phyloP scores from a whole-genome alignment of 2,797 vertebrate genomes.

The Lacerta agilis region DNA sequence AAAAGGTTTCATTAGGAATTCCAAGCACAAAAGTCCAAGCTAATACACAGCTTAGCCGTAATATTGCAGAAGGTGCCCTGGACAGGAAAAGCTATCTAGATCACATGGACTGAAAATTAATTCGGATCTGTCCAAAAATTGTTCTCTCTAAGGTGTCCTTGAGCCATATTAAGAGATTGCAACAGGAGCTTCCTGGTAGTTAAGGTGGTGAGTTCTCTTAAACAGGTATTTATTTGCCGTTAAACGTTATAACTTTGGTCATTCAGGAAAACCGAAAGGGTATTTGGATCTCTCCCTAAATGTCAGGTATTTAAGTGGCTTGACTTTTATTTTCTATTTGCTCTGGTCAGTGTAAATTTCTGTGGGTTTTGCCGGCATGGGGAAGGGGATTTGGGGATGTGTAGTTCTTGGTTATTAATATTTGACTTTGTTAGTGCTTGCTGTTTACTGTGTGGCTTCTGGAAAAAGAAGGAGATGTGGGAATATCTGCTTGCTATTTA shows the following conservation, averaged over 20 bases:
- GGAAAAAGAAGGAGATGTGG: constrained; percentile 25
- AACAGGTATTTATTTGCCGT: constrained; percentile 72
- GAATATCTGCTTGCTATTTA: constrained; percentile 67
- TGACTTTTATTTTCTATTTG: constrained; percentile 87
- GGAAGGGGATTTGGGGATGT: constrained; percentile 82
- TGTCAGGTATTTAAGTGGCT: constrained; percentile 83
- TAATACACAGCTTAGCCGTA: constrained; percentile 12
- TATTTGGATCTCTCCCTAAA: constrained; percentile 79
- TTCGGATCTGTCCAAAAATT: constrained; percentile 35
- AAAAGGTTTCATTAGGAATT: neutral
- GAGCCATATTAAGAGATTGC: constrained; percentile 47
- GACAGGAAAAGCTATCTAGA: constrained; percentile 42
- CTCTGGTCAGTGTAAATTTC: constrained; percentile 87
- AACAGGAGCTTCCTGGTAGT: constrained; percentile 37
- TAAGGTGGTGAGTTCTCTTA: constrained; percentile 54
- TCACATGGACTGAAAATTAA: constrained; percentile 45
- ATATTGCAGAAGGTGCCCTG: constrained; percentile 19
- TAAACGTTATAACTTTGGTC: constrained; percentile 77
- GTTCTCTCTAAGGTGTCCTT: neutral
- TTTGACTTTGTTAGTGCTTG: constrained; percentile 86
- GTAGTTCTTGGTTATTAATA: constrained; percentile 84
- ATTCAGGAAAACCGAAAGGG: constrained; percentile 71
- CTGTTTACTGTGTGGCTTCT: constrained; percentile 82
- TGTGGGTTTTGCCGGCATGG: constrained; percentile 82
- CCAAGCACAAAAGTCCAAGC: neutral